Conservation (phyloP, 2,888 invertebrate genomes). For the Thera obeliscata region DNA sequence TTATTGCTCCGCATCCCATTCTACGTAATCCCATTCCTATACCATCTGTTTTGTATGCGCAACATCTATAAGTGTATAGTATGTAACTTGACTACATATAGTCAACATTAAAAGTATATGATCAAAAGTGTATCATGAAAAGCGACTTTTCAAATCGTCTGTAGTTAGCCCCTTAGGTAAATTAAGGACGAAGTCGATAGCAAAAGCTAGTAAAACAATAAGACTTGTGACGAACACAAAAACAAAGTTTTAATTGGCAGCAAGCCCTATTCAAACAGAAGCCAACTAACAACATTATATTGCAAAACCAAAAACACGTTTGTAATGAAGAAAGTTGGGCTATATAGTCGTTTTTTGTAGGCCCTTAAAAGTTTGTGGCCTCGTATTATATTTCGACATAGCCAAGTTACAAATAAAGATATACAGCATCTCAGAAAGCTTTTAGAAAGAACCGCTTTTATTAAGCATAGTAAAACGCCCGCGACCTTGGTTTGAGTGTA, state of each 20-base stretch:
- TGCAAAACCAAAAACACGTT: slow-evolving; percentile 10
- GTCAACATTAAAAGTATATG: no score
- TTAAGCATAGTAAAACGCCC: not conserved
- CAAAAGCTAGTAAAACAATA: not conserved
- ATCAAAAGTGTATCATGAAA: no score
- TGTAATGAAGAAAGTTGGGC: slow-evolving; percentile 22
- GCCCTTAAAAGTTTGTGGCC: slow-evolving; percentile 16
- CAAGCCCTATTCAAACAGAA: slow-evolving; percentile 1
- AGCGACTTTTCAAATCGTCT: no score
- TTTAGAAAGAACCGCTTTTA: slow-evolving; percentile 16
- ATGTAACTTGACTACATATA: no score
- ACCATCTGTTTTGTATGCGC: no score
- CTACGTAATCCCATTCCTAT: no score
- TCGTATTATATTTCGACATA: slow-evolving; percentile 24
- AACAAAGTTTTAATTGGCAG: slow-evolving; percentile 9
- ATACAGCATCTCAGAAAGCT: slow-evolving; percentile 22
- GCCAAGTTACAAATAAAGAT: slow-evolving; percentile 27
- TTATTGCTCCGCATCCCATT: no score
- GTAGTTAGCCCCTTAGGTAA: no score
- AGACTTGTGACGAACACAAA: not conserved
- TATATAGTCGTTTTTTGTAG: slow-evolving; percentile 12
- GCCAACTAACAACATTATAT: slow-evolving; percentile 6
- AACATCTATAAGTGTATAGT: no score
- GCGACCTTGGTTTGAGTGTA: not conserved
- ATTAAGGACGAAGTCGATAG: not conserved